phyloP scores from a whole-genome alignment of 2,888 invertebrate species.

The Oscheius sp. region DNA sequence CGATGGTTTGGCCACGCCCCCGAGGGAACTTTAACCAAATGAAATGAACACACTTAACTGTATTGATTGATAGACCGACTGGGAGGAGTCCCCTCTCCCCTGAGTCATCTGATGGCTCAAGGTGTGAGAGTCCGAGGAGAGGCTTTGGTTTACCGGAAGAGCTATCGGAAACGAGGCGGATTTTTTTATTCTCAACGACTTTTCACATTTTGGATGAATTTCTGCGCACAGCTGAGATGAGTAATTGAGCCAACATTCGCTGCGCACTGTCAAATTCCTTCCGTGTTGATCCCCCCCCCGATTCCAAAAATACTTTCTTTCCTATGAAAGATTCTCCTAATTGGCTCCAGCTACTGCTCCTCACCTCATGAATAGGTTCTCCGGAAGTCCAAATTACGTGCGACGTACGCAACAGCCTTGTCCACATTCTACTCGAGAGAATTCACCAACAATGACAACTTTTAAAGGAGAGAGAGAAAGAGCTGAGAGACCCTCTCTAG shows the following conservation, averaged over 20 bases:
- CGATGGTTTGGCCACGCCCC: conserved; percentile 25
- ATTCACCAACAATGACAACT: too few relatives aligned
- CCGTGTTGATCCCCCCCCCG: too few relatives aligned
- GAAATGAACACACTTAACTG: conserved; percentile 12
- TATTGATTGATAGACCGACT: neutral
- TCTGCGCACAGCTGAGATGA: too few relatives aligned
- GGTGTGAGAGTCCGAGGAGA: neutral
- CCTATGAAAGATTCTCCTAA: too few relatives aligned
- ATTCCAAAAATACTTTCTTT: too few relatives aligned
- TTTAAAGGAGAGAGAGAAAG: too few relatives aligned
- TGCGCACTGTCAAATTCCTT: too few relatives aligned
- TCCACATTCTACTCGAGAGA: too few relatives aligned
- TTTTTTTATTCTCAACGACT: too few relatives aligned
- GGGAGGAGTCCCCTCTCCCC: neutral
- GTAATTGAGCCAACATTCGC: too few relatives aligned
- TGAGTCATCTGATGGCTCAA: neutral
- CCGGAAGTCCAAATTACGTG: conserved; percentile 18
- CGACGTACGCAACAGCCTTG: neutral
- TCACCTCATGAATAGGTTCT: neutral
- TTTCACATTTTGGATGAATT: too few relatives aligned
- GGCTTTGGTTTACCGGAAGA: conserved; percentile 22
- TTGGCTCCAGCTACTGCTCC: neutral
- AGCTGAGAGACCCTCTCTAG: neutral
- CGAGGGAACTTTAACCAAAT: conserved; percentile 16
- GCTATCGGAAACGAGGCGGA: conserved; percentile 10